Evolutionary conservation across 2,113 vertebrate genomes (phyloP).

Genomic region (Pycnonotus jocosus): DNA sequence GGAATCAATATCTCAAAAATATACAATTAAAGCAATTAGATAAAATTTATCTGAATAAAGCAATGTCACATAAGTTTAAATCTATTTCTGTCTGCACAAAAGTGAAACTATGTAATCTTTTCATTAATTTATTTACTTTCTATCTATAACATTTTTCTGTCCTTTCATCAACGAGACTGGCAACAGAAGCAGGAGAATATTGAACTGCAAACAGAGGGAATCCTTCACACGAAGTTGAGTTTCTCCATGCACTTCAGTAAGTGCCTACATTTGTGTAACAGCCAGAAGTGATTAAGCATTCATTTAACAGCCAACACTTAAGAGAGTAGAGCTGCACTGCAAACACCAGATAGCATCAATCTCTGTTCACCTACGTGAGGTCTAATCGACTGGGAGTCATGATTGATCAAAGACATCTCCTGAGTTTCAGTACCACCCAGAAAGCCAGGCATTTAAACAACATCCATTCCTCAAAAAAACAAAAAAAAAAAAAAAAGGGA

Average conservation of each 20-base stretch:
- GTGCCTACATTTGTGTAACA: background rate
- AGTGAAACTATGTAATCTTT: background rate
- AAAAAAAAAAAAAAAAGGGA: background rate
- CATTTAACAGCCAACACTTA: background rate
- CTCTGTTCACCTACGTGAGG: background rate
- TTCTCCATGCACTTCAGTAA: background rate
- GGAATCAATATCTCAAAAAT: background rate
- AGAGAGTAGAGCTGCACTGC: background rate
- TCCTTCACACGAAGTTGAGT: background rate
- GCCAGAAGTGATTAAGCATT: background rate
- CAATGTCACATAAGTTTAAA: background rate
- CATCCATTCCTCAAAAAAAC: background rate
- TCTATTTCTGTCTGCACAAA: background rate
- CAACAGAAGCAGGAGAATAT: background rate
- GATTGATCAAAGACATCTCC: conserved; percentile 2
- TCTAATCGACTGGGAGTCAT: background rate
- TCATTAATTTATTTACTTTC: background rate
- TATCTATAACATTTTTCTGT: background rate
- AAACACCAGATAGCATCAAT: conserved; percentile 32
- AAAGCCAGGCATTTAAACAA: background rate
- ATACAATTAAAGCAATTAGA: background rate
- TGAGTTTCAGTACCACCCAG: background rate
- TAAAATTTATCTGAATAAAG: background rate
- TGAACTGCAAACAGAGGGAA: background rate
- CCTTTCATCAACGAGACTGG: background rate